Evolutionary conservation across 2,113 vertebrate genomes (phyloP).

Genomic region (Myotis brandtii): DNA sequence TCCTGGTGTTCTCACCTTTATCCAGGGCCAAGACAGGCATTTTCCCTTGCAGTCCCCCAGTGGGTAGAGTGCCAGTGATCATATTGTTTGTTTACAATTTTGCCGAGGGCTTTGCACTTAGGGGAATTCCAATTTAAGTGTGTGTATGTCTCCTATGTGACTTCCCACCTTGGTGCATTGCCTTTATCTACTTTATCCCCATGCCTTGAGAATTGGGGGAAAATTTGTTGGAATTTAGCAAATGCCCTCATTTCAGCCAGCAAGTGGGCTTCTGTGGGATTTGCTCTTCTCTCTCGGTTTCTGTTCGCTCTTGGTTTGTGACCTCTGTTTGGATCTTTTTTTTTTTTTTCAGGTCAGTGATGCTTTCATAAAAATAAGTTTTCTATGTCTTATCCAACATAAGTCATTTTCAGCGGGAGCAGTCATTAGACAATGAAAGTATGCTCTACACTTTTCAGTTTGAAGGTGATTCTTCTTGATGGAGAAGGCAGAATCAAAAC

Average conservation of each 20-base stretch:
- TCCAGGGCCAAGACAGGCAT: not conserved
- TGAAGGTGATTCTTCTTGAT: not conserved
- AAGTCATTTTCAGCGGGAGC: not conserved
- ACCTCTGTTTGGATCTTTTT: not conserved
- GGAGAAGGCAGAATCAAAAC: constrained; percentile 9
- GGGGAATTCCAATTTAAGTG: constrained; percentile 35
- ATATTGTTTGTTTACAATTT: not conserved
- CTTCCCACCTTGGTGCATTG: not conserved
- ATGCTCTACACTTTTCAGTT: not conserved
- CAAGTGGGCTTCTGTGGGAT: not conserved
- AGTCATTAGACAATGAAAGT: constrained; percentile 28
- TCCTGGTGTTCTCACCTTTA: not conserved
- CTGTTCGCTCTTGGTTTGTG: not conserved
- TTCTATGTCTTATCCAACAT: not conserved
- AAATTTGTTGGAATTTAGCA: not conserved
- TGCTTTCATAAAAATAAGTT: not conserved
- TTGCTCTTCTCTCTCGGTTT: not conserved
- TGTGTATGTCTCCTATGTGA: not conserved
- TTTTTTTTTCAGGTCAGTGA: not conserved
- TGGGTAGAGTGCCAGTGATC: not conserved
- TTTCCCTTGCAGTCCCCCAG: not conserved
- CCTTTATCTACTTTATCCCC: not conserved
- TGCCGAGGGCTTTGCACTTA: not conserved
- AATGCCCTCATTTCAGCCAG: not conserved
- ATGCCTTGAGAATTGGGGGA: not conserved